Evolutionary conservation across 2,797 vertebrate genomes (phyloP).

Genomic region (Gambusia yucatana): DNA sequence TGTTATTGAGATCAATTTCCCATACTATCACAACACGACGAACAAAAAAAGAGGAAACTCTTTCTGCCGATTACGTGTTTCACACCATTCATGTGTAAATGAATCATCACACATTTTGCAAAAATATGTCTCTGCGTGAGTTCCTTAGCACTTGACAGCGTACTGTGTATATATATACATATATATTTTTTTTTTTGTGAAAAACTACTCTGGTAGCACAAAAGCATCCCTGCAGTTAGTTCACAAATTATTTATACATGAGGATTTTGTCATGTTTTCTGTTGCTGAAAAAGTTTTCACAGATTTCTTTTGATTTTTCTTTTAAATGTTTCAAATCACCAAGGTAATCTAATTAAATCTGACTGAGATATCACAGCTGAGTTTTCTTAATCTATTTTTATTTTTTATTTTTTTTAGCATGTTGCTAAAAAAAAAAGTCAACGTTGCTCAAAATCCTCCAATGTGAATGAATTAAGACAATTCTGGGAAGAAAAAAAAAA

Average conservation of each 20-base stretch:
- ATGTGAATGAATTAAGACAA: background rate
- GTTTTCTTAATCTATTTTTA: too few species aligned
- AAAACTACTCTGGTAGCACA: background rate
- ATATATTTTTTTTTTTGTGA: background rate
- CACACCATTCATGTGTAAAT: constrained; percentile 51
- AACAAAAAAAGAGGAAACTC: constrained; percentile 14
- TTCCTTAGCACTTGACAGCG: constrained; percentile 32
- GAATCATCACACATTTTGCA: constrained; percentile 45
- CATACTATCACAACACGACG: constrained; percentile 21
- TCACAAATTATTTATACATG: background rate
- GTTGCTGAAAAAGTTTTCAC: background rate
- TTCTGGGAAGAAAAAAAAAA: background rate
- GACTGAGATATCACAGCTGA: background rate
- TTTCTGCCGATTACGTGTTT: constrained; percentile 34
- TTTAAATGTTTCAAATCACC: background rate
- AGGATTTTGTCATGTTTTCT: background rate
- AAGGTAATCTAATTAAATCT: background rate
- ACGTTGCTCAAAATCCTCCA: background rate
- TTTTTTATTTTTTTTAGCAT: too few species aligned
- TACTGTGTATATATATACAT: background rate
- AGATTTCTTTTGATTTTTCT: background rate
- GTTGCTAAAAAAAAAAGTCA: background rate
- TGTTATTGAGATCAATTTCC: constrained; percentile 27
- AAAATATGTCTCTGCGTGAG: constrained; percentile 45
- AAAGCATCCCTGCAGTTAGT: background rate